Conservation (phyloP, 2,888 invertebrate genomes). For the Metellina segmentata region DNA sequence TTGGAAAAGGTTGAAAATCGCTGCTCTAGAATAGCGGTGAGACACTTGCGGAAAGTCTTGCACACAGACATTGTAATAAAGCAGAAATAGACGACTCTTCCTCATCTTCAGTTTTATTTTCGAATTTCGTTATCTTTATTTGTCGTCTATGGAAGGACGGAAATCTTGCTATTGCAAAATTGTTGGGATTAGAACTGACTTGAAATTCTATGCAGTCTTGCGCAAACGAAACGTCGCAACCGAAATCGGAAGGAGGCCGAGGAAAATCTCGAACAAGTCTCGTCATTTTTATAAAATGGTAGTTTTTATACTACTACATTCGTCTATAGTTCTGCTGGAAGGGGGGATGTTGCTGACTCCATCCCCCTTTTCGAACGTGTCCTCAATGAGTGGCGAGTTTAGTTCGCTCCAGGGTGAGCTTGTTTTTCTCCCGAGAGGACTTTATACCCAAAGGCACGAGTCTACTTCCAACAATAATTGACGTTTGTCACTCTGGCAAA, state of each 20-base stretch:
- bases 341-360: not conserved
- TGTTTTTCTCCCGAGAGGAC: constrained; percentile 41
- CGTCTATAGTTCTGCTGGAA: constrained; percentile 15
- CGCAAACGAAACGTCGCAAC: not conserved
- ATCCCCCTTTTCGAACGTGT: constrained; percentile 19
- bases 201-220: not conserved
- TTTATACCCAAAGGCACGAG: constrained; percentile 42
- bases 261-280: not conserved
- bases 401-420: constrained; percentile 66
- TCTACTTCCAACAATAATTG: constrained; percentile 68
- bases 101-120: too few relatives aligned
- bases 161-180: too few relatives aligned
- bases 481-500: constrained; percentile 67
- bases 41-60: too few relatives aligned
- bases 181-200: too few relatives aligned
- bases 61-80: too few relatives aligned
- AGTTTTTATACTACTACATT: not conserved
- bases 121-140: too few relatives aligned
- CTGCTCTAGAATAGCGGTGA: too few relatives aligned
- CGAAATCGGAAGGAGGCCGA: not conserved
- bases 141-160: too few relatives aligned
- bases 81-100: too few relatives aligned
- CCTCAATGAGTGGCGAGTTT: constrained; percentile 62
- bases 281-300: constrained; percentile 17
- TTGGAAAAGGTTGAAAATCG: too few relatives aligned